phyloP scores from a whole-genome alignment of 2,797 vertebrate genomes.

The Sylvilagus floridanus region DNA sequence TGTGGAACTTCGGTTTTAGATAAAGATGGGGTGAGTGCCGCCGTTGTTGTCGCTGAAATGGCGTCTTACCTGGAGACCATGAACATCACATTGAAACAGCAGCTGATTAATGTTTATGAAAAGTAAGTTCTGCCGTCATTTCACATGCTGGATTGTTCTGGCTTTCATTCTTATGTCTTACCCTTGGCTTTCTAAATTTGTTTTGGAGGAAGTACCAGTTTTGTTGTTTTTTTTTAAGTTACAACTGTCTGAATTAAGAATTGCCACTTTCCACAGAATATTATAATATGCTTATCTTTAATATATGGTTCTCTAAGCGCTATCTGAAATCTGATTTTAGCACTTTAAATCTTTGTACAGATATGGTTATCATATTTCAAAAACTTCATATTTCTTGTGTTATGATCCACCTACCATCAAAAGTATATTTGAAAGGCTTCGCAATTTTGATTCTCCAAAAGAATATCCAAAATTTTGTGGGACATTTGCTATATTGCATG shows the following conservation, averaged over 20 bases:
- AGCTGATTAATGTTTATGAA: conserved; percentile 93
- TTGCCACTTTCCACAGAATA: conserved; percentile 47
- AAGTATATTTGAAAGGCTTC: conserved; percentile 93
- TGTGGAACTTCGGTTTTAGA: conserved; percentile 94
- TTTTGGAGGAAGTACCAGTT: conserved; percentile 18
- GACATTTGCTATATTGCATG: conserved; percentile 87
- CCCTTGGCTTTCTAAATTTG: conserved; percentile 51
- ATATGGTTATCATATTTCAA: conserved; percentile 95
- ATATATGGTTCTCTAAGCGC: conserved; percentile 21
- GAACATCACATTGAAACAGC: conserved; percentile 90
- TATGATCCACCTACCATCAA: conserved; percentile 92
- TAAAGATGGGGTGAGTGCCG: conserved; percentile 97
- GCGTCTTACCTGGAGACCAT: conserved; percentile 91
- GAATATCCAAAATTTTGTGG: conserved; percentile 93
- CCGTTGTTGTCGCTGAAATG: conserved; percentile 95
- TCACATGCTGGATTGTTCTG: rapidly evolving
- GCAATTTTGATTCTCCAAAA: conserved; percentile 90
- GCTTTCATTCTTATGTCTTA: neutral
- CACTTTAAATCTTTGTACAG: conserved; percentile 86
- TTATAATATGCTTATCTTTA: conserved; percentile 13
- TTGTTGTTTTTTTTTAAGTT: conserved; percentile 49
- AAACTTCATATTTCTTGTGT: conserved; percentile 96
- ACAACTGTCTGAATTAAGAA: conserved; percentile 44
- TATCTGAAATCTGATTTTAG: conserved; percentile 64
- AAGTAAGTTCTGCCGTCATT: conserved; percentile 86